Evolutionary conservation across 2,888 invertebrate genomes (phyloP).

Genomic region (Oscheius myriophilus): DNA sequence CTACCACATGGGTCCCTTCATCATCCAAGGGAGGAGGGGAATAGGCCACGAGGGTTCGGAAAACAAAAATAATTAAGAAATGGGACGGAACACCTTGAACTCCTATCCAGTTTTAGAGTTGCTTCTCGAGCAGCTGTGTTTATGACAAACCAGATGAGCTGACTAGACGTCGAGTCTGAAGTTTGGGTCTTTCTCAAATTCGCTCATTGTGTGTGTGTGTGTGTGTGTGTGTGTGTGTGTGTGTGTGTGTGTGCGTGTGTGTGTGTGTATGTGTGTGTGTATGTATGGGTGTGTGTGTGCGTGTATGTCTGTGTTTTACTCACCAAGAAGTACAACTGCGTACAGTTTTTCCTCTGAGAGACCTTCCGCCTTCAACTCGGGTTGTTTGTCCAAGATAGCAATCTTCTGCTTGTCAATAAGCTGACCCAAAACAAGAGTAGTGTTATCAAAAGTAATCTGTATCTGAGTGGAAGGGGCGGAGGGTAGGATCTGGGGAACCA

Average conservation of each 20-base stretch:
- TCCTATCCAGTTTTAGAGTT: no score
- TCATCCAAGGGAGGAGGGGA: conserved; percentile 8
- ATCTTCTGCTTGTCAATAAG: conserved; percentile 38
- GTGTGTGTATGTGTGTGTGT: no score
- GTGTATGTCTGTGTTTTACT: no score
- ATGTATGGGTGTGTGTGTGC: no score
- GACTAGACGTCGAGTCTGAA: conserved; percentile 17
- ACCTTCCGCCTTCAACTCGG: conserved; percentile 36
- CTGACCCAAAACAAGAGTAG: conserved; percentile 37
- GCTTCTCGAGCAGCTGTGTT: not conserved
- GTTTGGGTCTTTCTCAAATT: not conserved
- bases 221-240: not conserved
- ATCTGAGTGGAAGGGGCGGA: conserved; percentile 36
- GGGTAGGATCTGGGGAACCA: conserved; percentile 47
- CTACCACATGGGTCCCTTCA: conserved; percentile 35
- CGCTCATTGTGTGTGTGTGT: no score
- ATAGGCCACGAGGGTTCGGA: conserved; percentile 9
- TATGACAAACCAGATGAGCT: conserved; percentile 1
- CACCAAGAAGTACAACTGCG: conserved; percentile 45
- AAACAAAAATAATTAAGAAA: no score
- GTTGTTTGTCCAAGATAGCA: conserved; percentile 36
- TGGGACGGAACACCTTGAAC: no score
- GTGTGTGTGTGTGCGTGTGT: no score
- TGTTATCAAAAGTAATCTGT: conserved; percentile 39
- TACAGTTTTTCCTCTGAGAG: conserved; percentile 41